phyloP scores from a whole-genome alignment of 2,113 vertebrate species.

The Phylloscopus whistleri region DNA sequence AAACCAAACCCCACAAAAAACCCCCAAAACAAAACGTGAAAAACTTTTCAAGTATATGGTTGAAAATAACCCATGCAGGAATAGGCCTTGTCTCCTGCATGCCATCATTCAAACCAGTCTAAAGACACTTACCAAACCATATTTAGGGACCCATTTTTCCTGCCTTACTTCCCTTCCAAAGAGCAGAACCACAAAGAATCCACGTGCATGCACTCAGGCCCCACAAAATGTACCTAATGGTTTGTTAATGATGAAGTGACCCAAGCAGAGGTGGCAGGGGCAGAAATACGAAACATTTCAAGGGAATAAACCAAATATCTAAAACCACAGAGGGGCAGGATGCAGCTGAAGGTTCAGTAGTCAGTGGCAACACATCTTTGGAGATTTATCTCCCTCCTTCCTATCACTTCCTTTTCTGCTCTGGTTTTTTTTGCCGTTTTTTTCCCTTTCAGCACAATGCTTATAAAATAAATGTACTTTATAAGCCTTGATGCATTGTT shows the following conservation, averaged over 20 bases:
- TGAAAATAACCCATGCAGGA: not conserved
- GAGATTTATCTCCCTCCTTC: not conserved
- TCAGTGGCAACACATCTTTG: not conserved
- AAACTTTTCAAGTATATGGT: not conserved
- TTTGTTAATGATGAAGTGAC: not conserved
- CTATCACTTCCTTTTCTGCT: not conserved
- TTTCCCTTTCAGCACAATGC: not conserved
- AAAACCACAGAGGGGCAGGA: not conserved
- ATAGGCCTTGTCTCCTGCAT: not conserved
- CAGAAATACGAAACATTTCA: not conserved
- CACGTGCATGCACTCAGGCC: not conserved
- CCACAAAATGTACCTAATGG: not conserved
- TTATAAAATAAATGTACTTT: slow-evolving; percentile 22
- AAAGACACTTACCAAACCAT: not conserved
- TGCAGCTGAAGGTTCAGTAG: not conserved
- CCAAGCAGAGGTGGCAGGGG: not conserved
- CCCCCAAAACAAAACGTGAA: too few species aligned
- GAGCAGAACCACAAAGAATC: not conserved
- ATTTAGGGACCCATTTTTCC: not conserved
- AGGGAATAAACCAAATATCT: not conserved
- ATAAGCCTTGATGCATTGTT: not conserved
- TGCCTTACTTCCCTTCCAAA: not conserved
- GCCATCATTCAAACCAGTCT: not conserved
- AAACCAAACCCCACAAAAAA: too few species aligned
- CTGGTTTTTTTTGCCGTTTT: not conserved